phyloP scores from a whole-genome alignment of 2,888 invertebrate genomes.

The Nomada flava region DNA sequence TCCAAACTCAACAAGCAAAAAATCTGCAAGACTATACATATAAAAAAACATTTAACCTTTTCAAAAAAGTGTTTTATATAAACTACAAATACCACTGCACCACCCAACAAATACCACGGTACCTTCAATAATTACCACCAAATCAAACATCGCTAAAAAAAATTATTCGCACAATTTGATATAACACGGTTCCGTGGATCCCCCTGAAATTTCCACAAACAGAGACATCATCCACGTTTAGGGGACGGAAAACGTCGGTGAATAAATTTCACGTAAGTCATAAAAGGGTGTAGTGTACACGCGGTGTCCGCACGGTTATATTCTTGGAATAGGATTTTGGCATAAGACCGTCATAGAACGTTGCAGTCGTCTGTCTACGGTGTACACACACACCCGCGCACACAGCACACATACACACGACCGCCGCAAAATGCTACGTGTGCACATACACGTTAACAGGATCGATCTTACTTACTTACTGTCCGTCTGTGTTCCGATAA shows the following conservation, averaged over 20 bases:
- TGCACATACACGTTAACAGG: slow-evolving; percentile 20
- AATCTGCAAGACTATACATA: too few species aligned
- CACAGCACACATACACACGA: too few species aligned
- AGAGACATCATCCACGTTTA: not conserved
- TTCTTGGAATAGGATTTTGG: slow-evolving; percentile 44
- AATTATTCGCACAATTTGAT: not conserved
- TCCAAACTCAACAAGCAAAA: too few species aligned
- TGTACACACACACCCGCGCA: not conserved
- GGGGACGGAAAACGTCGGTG: not conserved
- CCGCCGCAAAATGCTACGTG: not conserved
- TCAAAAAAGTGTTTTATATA: too few species aligned
- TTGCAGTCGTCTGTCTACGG: slow-evolving; percentile 38
- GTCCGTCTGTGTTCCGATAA: slow-evolving; percentile 36
- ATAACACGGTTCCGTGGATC: not conserved
- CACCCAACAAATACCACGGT: too few species aligned
- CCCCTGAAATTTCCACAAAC: not conserved
- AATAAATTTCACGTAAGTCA: slow-evolving; percentile 34
- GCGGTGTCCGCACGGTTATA: slow-evolving; percentile 15
- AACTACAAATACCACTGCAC: too few species aligned
- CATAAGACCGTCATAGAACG: slow-evolving; percentile 41
- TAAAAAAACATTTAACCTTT: too few species aligned
- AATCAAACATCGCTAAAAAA: too few species aligned
- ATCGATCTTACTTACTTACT: slow-evolving; percentile 46
- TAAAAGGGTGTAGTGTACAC: slow-evolving; percentile 18
- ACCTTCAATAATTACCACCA: too few species aligned